Percentiles rank a stretch among this genome's conserved stretches.
phyloP scores from a whole-genome alignment of 2,888 invertebrate species.

The Hoplodrina ambigua region DNA sequence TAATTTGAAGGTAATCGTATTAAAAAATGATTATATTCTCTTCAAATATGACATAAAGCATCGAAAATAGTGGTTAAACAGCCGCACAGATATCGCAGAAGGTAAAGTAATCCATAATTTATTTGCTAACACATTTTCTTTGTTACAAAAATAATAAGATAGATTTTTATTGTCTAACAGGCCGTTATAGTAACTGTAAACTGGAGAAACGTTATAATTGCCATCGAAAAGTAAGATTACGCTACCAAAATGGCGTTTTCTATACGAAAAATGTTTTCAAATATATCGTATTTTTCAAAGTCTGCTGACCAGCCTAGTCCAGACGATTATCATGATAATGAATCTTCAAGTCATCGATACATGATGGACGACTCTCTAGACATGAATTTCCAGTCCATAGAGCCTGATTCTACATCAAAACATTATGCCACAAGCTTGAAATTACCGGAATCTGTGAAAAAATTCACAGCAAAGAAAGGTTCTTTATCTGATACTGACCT shows the following conservation, averaged over 20 bases:
- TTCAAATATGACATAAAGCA: conserved; percentile 69
- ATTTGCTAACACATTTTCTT: conserved; percentile 39
- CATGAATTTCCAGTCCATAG: conserved; percentile 72
- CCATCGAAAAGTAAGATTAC: conserved; percentile 21
- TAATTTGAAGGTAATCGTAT: conserved; percentile 72
- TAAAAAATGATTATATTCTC: conserved; percentile 49
- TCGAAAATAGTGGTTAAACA: conserved; percentile 51
- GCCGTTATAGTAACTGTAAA: conserved; percentile 41
- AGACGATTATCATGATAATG: conserved; percentile 31
- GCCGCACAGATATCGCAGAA: conserved; percentile 48
- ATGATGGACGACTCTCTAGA: conserved; percentile 61
- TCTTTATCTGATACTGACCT: conserved; percentile 84
- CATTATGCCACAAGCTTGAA: conserved; percentile 70
- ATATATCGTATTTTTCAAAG: conserved; percentile 85
- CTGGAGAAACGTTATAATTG: conserved; percentile 29
- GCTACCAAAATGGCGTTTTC: conserved; percentile 83
- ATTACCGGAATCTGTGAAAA: conserved; percentile 75
- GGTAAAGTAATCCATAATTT: conserved; percentile 61
- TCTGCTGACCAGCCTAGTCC: conserved; percentile 67
- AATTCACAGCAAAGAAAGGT: conserved; percentile 75
- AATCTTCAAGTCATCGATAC: conserved; percentile 47
- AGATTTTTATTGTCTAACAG: conserved; percentile 48
- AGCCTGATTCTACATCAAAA: conserved; percentile 82
- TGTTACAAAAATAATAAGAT: conserved; percentile 43
- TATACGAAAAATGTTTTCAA: conserved; percentile 84